Evolutionary conservation across 2,888 invertebrate genomes (phyloP), one percentile per base, ranked within the genome.

Genomic region (Heliconius aoede): DNA sequence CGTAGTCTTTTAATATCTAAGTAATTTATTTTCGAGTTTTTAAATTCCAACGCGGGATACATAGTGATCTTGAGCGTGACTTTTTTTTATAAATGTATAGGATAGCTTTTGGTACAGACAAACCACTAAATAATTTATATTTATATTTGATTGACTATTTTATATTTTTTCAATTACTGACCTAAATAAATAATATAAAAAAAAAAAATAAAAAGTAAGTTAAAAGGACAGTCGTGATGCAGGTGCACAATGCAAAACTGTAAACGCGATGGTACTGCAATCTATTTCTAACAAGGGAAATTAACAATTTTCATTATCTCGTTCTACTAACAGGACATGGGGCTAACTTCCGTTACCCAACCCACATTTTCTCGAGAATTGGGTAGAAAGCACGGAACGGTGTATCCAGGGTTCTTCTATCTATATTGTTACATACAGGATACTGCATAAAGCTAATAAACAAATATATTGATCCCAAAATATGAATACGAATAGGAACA

Each of bases 401-500:
- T 0, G n/a, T 3, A 9, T 51, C 51, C n/a, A 3, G 51, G 8
- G 21, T n/a, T 21, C 18, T 18, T 21, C 46, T 55, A n/a, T n/a
- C 11, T 55, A 55, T 1, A 0, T 1, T n/a, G 3, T 1, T n/a
- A 11, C 9, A 55, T 55, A n/a, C 0, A 1, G 55, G 4, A 55
- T 55, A 11, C 9, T 4, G 55, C n/a, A n/a, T 55, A 4, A n/a
- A 55, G 11, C n/a, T 9, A 55, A n/a, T n/a, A 55, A 55, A 55
- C 8, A 55, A 21, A 3, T 46, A 55, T 55, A 60, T 1, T 26
- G 26, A 24, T 36, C 58, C 13, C n/a, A 1, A 72, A 21, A 30
- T 58, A 51, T 24, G 24, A 24, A 32, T 24, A 69, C 69, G 36
- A 74, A 77, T 69, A 9, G 36, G 80, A 81, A 76, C 73, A 76